A percentile compares a stretch with the other conserved stretches of the same genome.
Conservation (phyloP, 2,113 vertebrate species). For the Himantopus leucocephalus region DNA sequence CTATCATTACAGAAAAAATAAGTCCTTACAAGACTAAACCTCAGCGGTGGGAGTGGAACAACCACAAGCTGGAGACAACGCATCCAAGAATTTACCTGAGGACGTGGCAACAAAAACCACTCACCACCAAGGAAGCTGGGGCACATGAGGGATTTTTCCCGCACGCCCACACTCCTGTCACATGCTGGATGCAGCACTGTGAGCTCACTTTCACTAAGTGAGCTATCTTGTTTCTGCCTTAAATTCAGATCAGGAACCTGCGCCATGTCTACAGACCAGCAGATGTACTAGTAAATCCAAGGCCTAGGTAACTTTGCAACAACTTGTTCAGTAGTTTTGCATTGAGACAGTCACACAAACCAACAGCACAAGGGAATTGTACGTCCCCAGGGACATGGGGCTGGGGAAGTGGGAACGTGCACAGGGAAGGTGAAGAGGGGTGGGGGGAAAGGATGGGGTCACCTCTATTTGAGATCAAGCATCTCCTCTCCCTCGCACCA, state of each 20-base stretch:
- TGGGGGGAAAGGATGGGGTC: neutral
- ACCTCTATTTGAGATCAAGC: neutral
- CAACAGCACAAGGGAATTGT: fast-evolving
- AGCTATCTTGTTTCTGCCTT: neutral
- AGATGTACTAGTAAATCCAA: neutral
- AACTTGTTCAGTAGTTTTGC: neutral
- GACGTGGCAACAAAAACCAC: neutral
- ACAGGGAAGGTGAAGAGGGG: neutral
- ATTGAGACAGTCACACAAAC: neutral
- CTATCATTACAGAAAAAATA: neutral
- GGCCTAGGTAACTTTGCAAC: neutral
- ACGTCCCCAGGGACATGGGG: neutral
- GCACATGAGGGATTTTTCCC: fast-evolving
- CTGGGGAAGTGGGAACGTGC: neutral
- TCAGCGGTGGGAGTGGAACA: neutral
- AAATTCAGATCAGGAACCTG: neutral
- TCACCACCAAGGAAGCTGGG: neutral
- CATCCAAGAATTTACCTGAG: neutral
- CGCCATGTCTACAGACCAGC: neutral
- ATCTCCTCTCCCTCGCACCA: neutral
- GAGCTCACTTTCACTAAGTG: neutral
- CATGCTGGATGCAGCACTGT: neutral
- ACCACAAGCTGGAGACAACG: neutral
- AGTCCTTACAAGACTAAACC: neutral
- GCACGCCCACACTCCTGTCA: fast-evolving